phyloP scores from a whole-genome alignment of 35 echinoderm and acorn worm genomes.

The Diadema setosum region DNA sequence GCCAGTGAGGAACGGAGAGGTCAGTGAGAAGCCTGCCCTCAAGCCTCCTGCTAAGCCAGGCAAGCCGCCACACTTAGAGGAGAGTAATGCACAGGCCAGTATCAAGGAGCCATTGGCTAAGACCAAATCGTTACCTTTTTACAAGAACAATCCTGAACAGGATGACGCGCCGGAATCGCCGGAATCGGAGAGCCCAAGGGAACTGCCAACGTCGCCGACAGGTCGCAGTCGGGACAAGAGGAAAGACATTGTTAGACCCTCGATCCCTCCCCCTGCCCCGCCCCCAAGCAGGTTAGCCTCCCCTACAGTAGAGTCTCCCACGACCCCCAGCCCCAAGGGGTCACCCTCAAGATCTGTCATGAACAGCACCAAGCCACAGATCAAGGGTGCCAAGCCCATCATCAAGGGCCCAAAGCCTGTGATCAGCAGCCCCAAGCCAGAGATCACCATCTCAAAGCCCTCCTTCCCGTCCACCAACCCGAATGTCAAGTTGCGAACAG shows the following conservation, averaged over 20 bases:
- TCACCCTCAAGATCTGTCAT: constrained; percentile 57
- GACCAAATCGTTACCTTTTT: constrained; percentile 69
- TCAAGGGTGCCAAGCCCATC: constrained; percentile 51
- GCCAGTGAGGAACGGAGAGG: neutral
- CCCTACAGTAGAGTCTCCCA: constrained; percentile 51
- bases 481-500: constrained; percentile 38
- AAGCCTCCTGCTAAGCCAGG: constrained; percentile 61
- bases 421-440: constrained; percentile 61
- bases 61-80: constrained; percentile 13
- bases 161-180: neutral
- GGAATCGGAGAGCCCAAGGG: constrained; percentile 32
- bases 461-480: constrained; percentile 38
- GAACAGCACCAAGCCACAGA: constrained; percentile 40
- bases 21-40: neutral
- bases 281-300: constrained; percentile 28
- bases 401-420: constrained; percentile 47
- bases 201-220: constrained; percentile 23
- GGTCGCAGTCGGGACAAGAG: constrained; percentile 45
- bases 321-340: constrained; percentile 23
- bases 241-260: constrained; percentile 45
- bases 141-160: constrained; percentile 17
- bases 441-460: constrained; percentile 40
- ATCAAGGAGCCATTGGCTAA: constrained; percentile 58
- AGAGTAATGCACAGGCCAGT: constrained; percentile 25
- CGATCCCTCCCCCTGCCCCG: constrained; percentile 59